These are phyloP conservation scores for Aphelinus atriplicis DNA, from an alignment of 1,140 invertebrate genomes.

Conservation along the genomic window DNA sequence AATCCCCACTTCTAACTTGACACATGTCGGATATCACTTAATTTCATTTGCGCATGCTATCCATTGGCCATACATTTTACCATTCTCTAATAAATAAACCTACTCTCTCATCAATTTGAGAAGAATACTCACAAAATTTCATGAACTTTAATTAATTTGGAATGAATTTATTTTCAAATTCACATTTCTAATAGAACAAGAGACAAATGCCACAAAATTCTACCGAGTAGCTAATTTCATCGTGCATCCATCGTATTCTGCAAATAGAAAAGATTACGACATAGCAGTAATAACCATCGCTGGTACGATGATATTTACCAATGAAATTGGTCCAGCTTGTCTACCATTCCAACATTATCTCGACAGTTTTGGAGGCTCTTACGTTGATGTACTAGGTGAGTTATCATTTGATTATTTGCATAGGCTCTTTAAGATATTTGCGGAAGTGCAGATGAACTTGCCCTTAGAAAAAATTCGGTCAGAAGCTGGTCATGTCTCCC, in stretches of 20 bases:
- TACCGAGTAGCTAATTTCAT: conserved; percentile 47
- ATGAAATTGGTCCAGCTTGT: conserved; percentile 72
- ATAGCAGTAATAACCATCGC: conserved; percentile 70
- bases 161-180: background rate
- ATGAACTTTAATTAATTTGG: background rate
- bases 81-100: too few relatives aligned
- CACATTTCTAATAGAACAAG: conserved; percentile 37
- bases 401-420: conserved; percentile 1
- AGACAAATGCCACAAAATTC: conserved; percentile 56
- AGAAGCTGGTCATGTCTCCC: too few relatives aligned
- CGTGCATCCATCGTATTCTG: conserved; percentile 60
- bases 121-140: too few relatives aligned
- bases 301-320: conserved; percentile 65
- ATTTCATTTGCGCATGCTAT: too few relatives aligned
- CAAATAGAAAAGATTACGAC: conserved; percentile 65
- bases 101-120: too few relatives aligned
- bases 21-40: too few relatives aligned
- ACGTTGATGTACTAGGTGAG: conserved; percentile 69
- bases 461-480: too few relatives aligned
- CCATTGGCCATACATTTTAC: too few relatives aligned
- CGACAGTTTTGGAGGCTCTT: conserved; percentile 62
- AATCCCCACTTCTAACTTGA: too few relatives aligned
- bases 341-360: conserved; percentile 70
- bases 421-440: too few relatives aligned
- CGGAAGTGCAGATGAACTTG: too few relatives aligned